Conservation (phyloP, 1,140 invertebrate species). For the Pseudoatta argentina region DNA sequence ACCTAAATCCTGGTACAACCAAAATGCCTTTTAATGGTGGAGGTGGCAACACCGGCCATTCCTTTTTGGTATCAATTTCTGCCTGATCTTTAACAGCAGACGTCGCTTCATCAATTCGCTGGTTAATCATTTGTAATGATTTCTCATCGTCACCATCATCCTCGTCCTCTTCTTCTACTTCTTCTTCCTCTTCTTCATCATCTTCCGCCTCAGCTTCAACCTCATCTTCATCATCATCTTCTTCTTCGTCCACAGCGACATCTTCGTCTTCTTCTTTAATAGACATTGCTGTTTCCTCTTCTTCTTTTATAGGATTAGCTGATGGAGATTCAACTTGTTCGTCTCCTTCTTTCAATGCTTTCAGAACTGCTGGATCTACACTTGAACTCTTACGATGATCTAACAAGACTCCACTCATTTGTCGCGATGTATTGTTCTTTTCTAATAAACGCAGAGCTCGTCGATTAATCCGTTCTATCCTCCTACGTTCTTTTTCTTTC, state of each 20-base stretch:
- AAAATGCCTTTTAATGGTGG: slow-evolving; percentile 86
- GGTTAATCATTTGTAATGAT: slow-evolving; percentile 72
- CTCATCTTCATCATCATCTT: slow-evolving; percentile 76
- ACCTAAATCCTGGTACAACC: slow-evolving; percentile 86
- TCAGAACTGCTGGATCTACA: slow-evolving; percentile 67
- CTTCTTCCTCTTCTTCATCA: slow-evolving; percentile 76
- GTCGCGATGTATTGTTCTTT: slow-evolving; percentile 67
- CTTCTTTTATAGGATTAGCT: slow-evolving; percentile 32
- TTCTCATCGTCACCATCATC: slow-evolving; percentile 76
- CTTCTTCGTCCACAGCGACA: slow-evolving; percentile 57
- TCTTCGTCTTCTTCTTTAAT: slow-evolving; percentile 57
- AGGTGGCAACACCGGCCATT: slow-evolving; percentile 71
- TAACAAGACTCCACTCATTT: background rate
- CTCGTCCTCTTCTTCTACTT: slow-evolving; percentile 69
- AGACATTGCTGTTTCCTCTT: slow-evolving; percentile 21
- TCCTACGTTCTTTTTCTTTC: slow-evolving; percentile 79
- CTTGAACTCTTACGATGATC: slow-evolving; percentile 39
- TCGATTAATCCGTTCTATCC: slow-evolving; percentile 78
- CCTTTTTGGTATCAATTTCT: slow-evolving; percentile 62
- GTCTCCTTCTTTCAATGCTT: slow-evolving; percentile 67
- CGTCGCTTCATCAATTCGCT: slow-evolving; percentile 68
- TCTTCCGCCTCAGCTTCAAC: slow-evolving; percentile 69
- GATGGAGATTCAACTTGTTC: slow-evolving; percentile 46
- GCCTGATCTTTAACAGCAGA: slow-evolving; percentile 45
- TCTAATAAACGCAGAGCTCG: slow-evolving; percentile 79